Conservation (phyloP, 2,113 vertebrate genomes). For the Eidolon helvum region DNA sequence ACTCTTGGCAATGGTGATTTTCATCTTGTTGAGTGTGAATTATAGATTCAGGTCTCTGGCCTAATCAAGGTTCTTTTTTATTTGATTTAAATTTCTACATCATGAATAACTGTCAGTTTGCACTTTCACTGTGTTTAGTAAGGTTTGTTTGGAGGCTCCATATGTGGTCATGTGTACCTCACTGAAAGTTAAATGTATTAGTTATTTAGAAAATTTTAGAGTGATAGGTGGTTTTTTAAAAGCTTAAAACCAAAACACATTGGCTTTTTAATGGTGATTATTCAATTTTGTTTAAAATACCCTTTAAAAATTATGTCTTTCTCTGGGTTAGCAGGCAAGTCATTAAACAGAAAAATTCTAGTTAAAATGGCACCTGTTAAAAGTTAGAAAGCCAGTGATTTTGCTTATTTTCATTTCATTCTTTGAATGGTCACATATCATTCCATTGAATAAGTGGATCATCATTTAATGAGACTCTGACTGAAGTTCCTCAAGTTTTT, state of each 20-base stretch:
- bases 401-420: neutral
- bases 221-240: neutral
- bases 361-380: neutral
- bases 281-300: neutral
- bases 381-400: neutral
- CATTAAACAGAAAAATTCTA: neutral
- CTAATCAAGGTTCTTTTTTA: constrained; percentile 16
- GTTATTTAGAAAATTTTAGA: neutral
- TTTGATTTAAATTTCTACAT: constrained; percentile 20
- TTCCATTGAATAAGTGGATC: neutral
- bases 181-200: neutral
- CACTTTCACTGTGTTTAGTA: neutral
- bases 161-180: neutral
- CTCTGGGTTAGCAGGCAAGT: neutral
- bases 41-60: neutral
- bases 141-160: neutral
- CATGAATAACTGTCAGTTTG: neutral
- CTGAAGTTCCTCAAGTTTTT: neutral
- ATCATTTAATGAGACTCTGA: neutral
- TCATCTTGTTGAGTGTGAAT: constrained; percentile 17
- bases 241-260: neutral
- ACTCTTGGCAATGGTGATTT: neutral
- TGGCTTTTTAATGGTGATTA: neutral
- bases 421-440: neutral
- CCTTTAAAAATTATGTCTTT: neutral